Percentiles rank a stretch among this genome's conserved stretches.
Evolutionary conservation across 2,888 invertebrate species (phyloP).

Genomic region (Gandaritis pyraliata): DNA sequence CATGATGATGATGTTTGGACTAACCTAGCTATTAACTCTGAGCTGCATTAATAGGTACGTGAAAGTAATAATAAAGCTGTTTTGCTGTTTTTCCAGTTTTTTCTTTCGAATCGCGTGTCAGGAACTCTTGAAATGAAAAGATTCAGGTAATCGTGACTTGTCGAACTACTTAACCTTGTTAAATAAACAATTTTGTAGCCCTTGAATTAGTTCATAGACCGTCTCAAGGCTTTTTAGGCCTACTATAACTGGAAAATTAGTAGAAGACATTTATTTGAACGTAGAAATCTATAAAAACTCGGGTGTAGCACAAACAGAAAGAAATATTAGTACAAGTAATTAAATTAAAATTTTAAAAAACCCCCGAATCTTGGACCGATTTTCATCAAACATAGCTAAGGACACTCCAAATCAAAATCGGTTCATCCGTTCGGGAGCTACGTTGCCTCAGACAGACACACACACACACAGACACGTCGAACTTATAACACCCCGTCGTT

Average conservation of each 20-base stretch:
- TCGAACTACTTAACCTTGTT: constrained; percentile 1
- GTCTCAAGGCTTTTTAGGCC: background rate
- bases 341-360: too few species aligned
- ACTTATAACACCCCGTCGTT: too few species aligned
- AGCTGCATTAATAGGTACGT: constrained; percentile 3
- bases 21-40: background rate
- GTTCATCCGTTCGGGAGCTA: too few species aligned
- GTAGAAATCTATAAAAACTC: too few species aligned
- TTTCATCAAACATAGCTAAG: too few species aligned
- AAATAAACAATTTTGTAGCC: constrained; percentile 2
- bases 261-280: too few species aligned
- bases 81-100: constrained; percentile 7
- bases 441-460: too few species aligned
- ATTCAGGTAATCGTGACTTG: constrained; percentile 5
- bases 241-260: background rate
- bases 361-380: too few species aligned
- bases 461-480: too few species aligned
- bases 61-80: constrained; percentile 10
- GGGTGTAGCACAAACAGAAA: too few species aligned
- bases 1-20: background rate
- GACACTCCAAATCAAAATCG: too few species aligned
- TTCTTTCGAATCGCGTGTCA: constrained; percentile 1
- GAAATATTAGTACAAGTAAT: too few species aligned
- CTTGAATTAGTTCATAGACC: constrained; percentile 1
- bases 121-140: constrained; percentile 6